Conservation (phyloP, 2,888 invertebrate species). For the Galeruca laticollis region DNA sequence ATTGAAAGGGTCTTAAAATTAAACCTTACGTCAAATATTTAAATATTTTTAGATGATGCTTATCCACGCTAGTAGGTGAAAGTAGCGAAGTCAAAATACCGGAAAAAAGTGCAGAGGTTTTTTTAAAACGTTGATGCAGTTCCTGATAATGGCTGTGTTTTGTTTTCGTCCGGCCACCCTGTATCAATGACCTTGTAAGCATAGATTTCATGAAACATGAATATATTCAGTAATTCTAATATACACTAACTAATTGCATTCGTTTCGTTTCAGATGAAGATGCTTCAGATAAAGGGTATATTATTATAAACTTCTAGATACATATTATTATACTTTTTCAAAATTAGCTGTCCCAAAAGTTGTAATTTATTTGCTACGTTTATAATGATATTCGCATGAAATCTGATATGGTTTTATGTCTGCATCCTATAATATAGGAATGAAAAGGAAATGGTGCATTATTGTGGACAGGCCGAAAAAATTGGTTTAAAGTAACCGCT, state of each 20-base stretch:
- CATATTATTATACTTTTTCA: not conserved
- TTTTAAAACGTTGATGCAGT: too few species aligned
- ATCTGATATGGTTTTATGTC: constrained; percentile 3
- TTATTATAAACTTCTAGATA: not conserved
- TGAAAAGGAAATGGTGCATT: constrained; percentile 18
- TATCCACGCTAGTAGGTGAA: too few species aligned
- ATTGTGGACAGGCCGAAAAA: constrained; percentile 26
- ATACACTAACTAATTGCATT: not conserved
- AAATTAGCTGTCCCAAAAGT: constrained; percentile 6
- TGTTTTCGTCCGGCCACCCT: too few species aligned
- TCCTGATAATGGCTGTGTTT: too few species aligned
- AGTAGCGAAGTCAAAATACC: too few species aligned
- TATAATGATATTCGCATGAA: constrained; percentile 7
- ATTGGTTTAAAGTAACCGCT: constrained; percentile 28
- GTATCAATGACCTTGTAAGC: too few species aligned
- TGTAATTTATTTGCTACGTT: constrained; percentile 6
- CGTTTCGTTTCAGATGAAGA: not conserved
- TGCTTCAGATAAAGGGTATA: not conserved
- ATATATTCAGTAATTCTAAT: not conserved
- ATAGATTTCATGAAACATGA: not conserved
- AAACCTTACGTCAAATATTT: too few species aligned
- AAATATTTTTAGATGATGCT: too few species aligned
- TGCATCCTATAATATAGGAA: constrained; percentile 6
- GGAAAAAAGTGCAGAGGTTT: too few species aligned
- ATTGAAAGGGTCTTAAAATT: too few species aligned